Percentiles rank a stretch among this genome's conserved stretches.
Evolutionary conservation across 2,888 invertebrate genomes (phyloP).

Genomic region (Melinopterus prodromus): DNA sequence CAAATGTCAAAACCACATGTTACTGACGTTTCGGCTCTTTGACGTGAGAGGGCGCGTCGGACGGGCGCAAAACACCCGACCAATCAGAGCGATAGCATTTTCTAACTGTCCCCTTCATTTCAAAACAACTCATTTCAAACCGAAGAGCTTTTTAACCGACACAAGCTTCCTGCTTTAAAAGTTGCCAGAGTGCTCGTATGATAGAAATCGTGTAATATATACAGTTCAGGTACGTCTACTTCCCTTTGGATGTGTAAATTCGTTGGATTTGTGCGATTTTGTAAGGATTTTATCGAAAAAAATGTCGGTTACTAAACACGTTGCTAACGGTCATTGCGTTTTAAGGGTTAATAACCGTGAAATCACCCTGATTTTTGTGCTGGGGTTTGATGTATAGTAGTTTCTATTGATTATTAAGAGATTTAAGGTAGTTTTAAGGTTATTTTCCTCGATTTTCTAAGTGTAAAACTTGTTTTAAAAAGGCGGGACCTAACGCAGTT

Average conservation of each 20-base stretch:
- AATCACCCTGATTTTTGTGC: neutral
- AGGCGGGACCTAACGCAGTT: neutral
- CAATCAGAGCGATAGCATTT: slow-evolving; percentile 47
- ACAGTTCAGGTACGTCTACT: neutral
- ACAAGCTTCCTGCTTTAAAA: neutral
- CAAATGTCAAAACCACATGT: slow-evolving; percentile 38
- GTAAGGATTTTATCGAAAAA: neutral
- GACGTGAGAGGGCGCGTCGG: slow-evolving; percentile 30
- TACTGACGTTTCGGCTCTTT: slow-evolving; percentile 26
- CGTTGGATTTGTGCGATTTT: neutral
- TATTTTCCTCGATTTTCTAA: neutral
- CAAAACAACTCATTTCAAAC: slow-evolving; percentile 51
- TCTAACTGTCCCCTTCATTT: slow-evolving; percentile 49
- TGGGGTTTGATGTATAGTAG: neutral
- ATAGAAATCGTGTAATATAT: neutral
- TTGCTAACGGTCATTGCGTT: neutral
- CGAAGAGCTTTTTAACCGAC: neutral
- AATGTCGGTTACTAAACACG: neutral
- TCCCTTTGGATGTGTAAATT: neutral
- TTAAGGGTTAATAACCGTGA: neutral
- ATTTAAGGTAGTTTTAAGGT: neutral
- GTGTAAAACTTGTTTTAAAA: neutral
- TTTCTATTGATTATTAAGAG: neutral
- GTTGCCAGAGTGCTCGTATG: neutral
- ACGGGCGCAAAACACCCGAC: slow-evolving; percentile 36